A percentile compares a stretch with the other conserved stretches of the same genome.
These are phyloP conservation scores for Rhodinocichla rosea DNA, from an alignment of 2,113 vertebrate genomes.

Conservation along the genomic window DNA sequence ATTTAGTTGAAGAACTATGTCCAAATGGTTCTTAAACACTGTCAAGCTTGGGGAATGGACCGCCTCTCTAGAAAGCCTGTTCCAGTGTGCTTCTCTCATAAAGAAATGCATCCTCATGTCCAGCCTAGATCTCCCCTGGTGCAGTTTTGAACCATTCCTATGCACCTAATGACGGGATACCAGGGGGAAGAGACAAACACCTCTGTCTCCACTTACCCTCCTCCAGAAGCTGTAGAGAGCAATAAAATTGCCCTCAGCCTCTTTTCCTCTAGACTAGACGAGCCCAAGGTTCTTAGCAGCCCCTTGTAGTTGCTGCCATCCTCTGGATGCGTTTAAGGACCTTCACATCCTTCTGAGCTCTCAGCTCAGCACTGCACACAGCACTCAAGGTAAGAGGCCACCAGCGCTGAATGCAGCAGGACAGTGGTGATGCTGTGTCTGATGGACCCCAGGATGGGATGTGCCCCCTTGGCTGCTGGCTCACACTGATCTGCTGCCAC, in stretches of 20 bases:
- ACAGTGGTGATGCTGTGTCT: neutral
- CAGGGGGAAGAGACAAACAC: neutral
- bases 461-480: neutral
- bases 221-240: neutral
- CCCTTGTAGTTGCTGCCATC: neutral
- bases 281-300: neutral
- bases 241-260: neutral
- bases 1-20: neutral
- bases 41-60: neutral
- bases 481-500: neutral
- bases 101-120: neutral
- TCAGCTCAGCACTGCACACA: neutral
- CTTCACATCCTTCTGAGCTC: neutral
- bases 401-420: neutral
- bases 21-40: neutral
- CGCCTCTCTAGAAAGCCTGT: neutral
- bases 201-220: neutral
- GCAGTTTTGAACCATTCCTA: neutral
- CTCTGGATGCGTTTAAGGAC: neutral
- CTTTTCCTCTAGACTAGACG: neutral
- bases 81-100: neutral
- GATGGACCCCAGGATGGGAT: neutral
- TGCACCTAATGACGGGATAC: neutral
- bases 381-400: too few species aligned
- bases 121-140: neutral